phyloP scores from a whole-genome alignment of 2,888 invertebrate genomes.

The Lepidochitona cinerea region DNA sequence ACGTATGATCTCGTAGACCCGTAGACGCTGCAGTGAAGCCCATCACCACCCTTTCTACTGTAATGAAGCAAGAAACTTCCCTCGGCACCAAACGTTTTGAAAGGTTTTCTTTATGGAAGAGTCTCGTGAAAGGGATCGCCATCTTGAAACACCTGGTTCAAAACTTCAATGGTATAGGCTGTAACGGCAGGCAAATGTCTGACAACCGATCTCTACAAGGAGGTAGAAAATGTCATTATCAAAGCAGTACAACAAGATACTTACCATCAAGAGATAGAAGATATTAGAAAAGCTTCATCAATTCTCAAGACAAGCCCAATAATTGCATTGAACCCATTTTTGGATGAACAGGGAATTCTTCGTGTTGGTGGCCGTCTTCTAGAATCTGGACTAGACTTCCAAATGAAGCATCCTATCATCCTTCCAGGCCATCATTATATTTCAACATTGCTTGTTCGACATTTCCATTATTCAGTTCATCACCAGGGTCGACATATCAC shows the following conservation, averaged over 20 bases:
- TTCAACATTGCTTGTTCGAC: background rate
- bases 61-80: too few relatives aligned
- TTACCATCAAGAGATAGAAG: background rate
- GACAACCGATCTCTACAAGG: background rate
- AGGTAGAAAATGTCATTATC: background rate
- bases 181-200: background rate
- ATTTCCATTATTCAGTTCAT: background rate
- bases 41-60: too few relatives aligned
- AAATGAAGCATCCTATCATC: background rate
- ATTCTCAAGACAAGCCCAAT: background rate
- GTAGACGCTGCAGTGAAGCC: too few relatives aligned
- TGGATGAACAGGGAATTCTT: background rate
- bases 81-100: background rate
- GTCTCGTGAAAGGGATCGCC: background rate
- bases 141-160: background rate
- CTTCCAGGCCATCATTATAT: background rate
- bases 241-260: background rate
- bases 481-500: background rate
- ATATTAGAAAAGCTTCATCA: background rate
- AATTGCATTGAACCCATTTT: background rate
- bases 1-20: slow-evolving; percentile 18
- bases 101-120: background rate
- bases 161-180: background rate
- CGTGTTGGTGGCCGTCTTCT: background rate
- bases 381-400: background rate